Evolutionary conservation across 2,797 vertebrate species (phyloP), one percentile per base, ranked within the genome.

Genomic region (Lepidocolaptes lacrymiger): DNA sequence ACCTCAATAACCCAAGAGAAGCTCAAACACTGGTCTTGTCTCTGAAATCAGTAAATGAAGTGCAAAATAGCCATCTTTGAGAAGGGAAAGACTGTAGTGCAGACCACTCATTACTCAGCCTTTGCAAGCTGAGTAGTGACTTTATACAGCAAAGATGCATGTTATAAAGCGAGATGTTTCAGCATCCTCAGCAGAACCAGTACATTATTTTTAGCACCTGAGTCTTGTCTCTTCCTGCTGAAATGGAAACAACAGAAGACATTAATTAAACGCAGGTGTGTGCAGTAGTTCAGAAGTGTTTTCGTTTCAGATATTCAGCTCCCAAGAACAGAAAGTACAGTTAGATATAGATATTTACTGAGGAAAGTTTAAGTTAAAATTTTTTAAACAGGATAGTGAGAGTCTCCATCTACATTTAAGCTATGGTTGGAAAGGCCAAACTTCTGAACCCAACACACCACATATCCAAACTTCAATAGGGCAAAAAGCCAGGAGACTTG

Each of bases 161-260:
- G 34, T 69, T 76, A 58, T 20, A 81, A 93, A 66, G 30, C 5
- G 64, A 79, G 69, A 76, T 32, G 20, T 80, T 94, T 82, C 78
- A 74, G 49, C 19, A 77, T 28, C 41, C 41, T 94, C 77, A 94
- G 89, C 52, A 87, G 85, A 94, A 80, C 12, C 23, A 76, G 55
- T 28, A n/a, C 7, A 22, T 41, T 91, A 71, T 77, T 88, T 94
- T 88, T 72, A 94, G 87, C 82, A 93, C 37, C 56, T 76, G 21
- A 8, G 52, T 81, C 67, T 32, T 59, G 32, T 71, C 44, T 91
- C 49, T 83, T 89, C 91, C 67, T 82, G 48, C 61, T 88, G 81
- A 89, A 91, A 73, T 64, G 24, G 24, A 62, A 90, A 91, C 13
- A 9, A 59, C 6, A 66, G 74, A 93, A 89, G 81, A 88, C 62